A percentile compares a stretch with the other conserved stretches of the same genome.
These are phyloP conservation scores for Lethrus apterus DNA, from an alignment of 1,140 invertebrate genomes.

Conservation along the genomic window DNA sequence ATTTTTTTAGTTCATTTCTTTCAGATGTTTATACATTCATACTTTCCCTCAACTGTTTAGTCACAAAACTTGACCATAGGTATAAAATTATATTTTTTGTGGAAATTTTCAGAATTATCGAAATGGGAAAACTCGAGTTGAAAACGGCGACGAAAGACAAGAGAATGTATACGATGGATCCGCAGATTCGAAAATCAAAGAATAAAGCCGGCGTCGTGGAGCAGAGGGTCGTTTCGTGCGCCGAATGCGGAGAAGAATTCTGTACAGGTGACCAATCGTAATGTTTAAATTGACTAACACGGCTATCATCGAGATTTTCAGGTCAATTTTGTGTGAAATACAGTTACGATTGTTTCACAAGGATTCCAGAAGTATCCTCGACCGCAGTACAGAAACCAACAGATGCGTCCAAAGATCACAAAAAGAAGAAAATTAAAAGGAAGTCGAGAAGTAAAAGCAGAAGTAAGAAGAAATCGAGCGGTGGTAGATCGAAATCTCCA, in stretches of 20 bases:
- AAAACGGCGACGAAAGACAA: conserved; percentile 61
- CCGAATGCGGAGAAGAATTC: conserved; percentile 78
- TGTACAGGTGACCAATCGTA: conserved; percentile 55
- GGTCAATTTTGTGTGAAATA: conserved; percentile 43
- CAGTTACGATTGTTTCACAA: conserved; percentile 45
- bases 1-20: conserved; percentile 5
- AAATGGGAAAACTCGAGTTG: conserved; percentile 68
- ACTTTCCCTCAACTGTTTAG: too few relatives aligned
- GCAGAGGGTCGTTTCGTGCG: conserved; percentile 62
- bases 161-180: conserved; percentile 50
- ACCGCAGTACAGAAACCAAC: conserved; percentile 18
- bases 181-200: conserved; percentile 63
- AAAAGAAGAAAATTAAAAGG: conserved; percentile 27
- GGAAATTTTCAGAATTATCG: conserved; percentile 61
- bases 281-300: background rate
- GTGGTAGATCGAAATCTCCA: conserved; percentile 26
- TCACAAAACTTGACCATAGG: background rate
- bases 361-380: conserved; percentile 37
- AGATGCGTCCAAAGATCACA: conserved; percentile 18
- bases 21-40: too few relatives aligned
- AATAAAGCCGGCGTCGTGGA: conserved; percentile 73
- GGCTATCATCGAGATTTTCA: conserved; percentile 22
- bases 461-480: conserved; percentile 16
- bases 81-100: conserved; percentile 13
- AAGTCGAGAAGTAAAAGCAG: conserved; percentile 13